These are phyloP conservation scores for Phallusia fumigata DNA, from an alignment of 23 tunicate species.

Conservation along the genomic window DNA sequence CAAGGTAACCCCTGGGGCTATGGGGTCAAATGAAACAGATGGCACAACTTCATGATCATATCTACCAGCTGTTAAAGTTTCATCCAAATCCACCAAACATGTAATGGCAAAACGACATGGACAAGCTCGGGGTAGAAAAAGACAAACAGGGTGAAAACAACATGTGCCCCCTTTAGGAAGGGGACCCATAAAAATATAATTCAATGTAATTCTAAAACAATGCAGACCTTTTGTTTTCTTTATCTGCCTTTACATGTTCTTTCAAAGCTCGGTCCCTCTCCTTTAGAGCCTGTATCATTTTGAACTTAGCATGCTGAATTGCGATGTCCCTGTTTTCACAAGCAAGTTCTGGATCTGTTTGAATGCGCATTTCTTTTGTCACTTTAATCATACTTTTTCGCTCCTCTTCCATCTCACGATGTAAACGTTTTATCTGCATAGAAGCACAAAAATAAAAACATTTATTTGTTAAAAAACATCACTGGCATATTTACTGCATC, in stretches of 20 bases:
- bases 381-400: constrained; percentile 51
- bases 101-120: too few species aligned
- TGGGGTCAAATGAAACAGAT: too few species aligned
- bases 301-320: constrained; percentile 78
- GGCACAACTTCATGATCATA: too few species aligned
- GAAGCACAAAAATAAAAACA: neutral
- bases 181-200: too few species aligned
- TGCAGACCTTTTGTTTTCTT: constrained; percentile 3
- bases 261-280: constrained; percentile 73
- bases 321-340: constrained; percentile 82
- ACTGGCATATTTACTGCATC: constrained; percentile 37
- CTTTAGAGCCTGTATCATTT: constrained; percentile 69
- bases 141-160: too few species aligned
- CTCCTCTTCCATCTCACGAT: constrained; percentile 82
- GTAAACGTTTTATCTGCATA: constrained; percentile 59
- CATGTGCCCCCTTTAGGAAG: too few species aligned
- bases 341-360: constrained; percentile 82
- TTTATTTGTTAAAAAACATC: neutral
- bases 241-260: constrained; percentile 15
- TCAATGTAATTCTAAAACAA: too few species aligned
- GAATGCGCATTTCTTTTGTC: constrained; percentile 55
- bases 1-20: too few species aligned
- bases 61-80: too few species aligned
- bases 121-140: too few species aligned
- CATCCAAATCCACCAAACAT: too few species aligned